Base-by-base conservation (phyloP, 1,140 invertebrate species). In the Littorina saxatilis region DNA sequence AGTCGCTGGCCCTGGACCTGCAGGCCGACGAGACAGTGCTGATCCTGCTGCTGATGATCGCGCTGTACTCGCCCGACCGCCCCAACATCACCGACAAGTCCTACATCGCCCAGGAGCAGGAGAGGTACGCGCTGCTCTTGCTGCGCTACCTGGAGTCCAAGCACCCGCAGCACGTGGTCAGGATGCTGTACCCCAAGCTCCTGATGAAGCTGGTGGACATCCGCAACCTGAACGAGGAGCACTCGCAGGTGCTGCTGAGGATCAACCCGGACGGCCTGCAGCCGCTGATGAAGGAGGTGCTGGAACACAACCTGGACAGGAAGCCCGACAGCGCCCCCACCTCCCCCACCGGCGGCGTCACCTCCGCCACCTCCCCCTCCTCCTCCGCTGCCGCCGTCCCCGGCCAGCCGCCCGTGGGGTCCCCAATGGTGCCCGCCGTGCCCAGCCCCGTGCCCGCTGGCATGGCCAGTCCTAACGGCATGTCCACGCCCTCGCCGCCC, bases 191-290 rank as follows among this genome's bases (percentile, higher is more conserved):
- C 85, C 92, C 94, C 23, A 93, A 93, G 84, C 88, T 94, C 68
- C 88, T 94, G n/a, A 92, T 94, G 85, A 93, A 93, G 84, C 87
- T 94, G 47, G 91, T 92, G 20, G 94, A 94, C 88, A 91, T 94
- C 79, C 91, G 94, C 35, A 93, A 94, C 86, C 88, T 94, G 70
- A 94, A 93, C 80, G 94, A 94, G 85, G 91, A 92, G 66, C 93
- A 94, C 84, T 94, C 92, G 4, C 92, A 94, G 76, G 89, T 94
- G 23, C 89, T 92, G 40, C 87, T 94, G 66, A 91, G 91, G 83
- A 88, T 92, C 63, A 92, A 92, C 82, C 91, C 91, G 3, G 91
- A 93, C 70, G 90, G 90, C 39, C 91, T 93, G 76, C 91, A 92
- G 86, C 92, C 92, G 2, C 85, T 93, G 47, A 92, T 93, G 92